A percentile compares a stretch with the other conserved stretches of the same genome.
Evolutionary conservation across 2,797 vertebrate species (phyloP).

Genomic region (Furcifer pardalis): DNA sequence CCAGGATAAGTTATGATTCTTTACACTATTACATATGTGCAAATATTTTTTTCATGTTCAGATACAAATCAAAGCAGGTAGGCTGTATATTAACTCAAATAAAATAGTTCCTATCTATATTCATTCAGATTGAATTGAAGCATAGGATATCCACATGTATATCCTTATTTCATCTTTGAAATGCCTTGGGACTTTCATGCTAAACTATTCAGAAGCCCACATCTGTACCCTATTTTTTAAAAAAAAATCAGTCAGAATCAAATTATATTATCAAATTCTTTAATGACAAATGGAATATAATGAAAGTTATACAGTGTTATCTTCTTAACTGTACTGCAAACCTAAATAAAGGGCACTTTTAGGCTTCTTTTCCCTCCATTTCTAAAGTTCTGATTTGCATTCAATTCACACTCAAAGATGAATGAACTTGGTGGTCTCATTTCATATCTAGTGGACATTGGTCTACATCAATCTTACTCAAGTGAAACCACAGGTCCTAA

Average conservation of each 20-base stretch:
- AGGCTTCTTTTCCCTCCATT: background rate
- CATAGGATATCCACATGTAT: too few species aligned
- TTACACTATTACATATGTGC: too few species aligned
- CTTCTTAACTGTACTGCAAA: background rate
- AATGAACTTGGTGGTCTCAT: background rate
- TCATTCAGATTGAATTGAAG: too few species aligned
- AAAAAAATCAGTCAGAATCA: background rate
- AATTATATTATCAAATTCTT: background rate
- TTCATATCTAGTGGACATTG: slow-evolving; percentile 37
- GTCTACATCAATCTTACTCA: slow-evolving; percentile 50
- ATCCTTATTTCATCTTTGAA: background rate
- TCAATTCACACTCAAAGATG: slow-evolving; percentile 30
- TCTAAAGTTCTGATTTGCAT: slow-evolving; percentile 3
- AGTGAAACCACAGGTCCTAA: slow-evolving; percentile 41
- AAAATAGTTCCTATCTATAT: too few species aligned
- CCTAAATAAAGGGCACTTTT: fast-evolving
- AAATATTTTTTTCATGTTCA: too few species aligned
- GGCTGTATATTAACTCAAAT: too few species aligned
- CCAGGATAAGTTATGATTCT: too few species aligned
- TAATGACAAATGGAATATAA: background rate
- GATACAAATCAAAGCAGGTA: too few species aligned
- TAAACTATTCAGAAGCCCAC: background rate
- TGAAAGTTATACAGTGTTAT: background rate
- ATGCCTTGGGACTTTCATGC: background rate
- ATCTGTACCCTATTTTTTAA: background rate